Percentiles rank a stretch among this genome's conserved stretches.
These are phyloP conservation scores for Dasypolia templi DNA, from an alignment of 2,888 invertebrate species.

Conservation along the genomic window DNA sequence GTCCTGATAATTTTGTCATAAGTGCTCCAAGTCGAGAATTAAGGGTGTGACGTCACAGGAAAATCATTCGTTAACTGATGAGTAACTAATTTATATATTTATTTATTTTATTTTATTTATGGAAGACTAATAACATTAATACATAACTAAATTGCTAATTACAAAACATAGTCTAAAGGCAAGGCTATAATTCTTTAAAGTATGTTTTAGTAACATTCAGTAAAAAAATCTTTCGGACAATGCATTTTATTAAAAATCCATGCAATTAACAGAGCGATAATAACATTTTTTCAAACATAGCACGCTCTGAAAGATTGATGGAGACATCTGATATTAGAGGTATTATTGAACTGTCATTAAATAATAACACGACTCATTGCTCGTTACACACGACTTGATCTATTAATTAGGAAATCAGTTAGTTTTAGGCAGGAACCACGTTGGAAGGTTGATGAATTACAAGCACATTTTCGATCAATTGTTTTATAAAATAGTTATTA, in stretches of 20 bases:
- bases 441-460: neutral
- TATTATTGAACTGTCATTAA: conserved; percentile 41
- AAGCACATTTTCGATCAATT: neutral
- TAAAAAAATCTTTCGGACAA: neutral
- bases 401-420: conserved; percentile 30
- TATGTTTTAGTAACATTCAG: neutral
- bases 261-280: conserved; percentile 22
- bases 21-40: conserved; percentile 35
- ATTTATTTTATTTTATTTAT: too few species aligned
- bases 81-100: conserved; percentile 17
- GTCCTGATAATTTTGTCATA: conserved; percentile 61
- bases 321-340: conserved; percentile 32
- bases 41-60: conserved; percentile 49
- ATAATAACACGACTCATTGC: conserved; percentile 35
- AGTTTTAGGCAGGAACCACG: neutral
- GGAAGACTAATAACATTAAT: too few species aligned
- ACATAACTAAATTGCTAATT: too few species aligned
- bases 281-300: conserved; percentile 27
- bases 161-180: too few species aligned
- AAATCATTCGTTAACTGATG: conserved; percentile 20
- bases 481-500: neutral
- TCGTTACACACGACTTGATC: conserved; percentile 30
- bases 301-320: conserved; percentile 44
- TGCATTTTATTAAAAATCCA: neutral
- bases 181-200: conserved; percentile 23